Conservation (phyloP, 2,888 invertebrate genomes). For the Morpho achilles region DNA sequence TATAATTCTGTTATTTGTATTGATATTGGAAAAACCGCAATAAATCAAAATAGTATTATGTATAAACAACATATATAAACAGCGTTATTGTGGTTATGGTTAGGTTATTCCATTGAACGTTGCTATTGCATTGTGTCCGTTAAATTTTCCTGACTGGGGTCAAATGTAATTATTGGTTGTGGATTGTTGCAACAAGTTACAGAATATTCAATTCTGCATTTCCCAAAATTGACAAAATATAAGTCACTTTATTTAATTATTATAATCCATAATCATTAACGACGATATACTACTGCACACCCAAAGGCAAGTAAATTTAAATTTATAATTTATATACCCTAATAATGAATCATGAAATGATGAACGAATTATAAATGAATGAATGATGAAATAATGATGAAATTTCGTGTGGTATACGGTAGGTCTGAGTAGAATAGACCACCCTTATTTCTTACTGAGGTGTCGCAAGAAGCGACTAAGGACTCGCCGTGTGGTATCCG, state of each 20-base stretch:
- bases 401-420: too few relatives aligned
- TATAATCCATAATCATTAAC: not conserved
- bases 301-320: too few relatives aligned
- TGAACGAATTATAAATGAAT: too few relatives aligned
- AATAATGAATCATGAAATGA: too few relatives aligned
- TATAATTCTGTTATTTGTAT: too few relatives aligned
- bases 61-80: not conserved
- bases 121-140: slow-evolving; percentile 14
- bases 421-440: too few relatives aligned
- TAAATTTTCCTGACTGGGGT: slow-evolving; percentile 13
- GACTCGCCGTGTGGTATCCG: too few relatives aligned
- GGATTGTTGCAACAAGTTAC: slow-evolving; percentile 9
- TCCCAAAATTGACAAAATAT: not conserved
- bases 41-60: not conserved
- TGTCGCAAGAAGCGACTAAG: too few relatives aligned
- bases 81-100: slow-evolving; percentile 7
- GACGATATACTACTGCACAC: too few relatives aligned
- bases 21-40: not conserved
- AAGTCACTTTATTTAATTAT: not conserved
- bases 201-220: not conserved
- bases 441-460: too few relatives aligned
- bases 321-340: too few relatives aligned
- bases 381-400: too few relatives aligned
- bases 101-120: slow-evolving; percentile 9
- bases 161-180: slow-evolving; percentile 12